These are phyloP conservation scores for Trissolcus brochymenae DNA, from an alignment of 2,888 invertebrate genomes.

Conservation along the genomic window DNA sequence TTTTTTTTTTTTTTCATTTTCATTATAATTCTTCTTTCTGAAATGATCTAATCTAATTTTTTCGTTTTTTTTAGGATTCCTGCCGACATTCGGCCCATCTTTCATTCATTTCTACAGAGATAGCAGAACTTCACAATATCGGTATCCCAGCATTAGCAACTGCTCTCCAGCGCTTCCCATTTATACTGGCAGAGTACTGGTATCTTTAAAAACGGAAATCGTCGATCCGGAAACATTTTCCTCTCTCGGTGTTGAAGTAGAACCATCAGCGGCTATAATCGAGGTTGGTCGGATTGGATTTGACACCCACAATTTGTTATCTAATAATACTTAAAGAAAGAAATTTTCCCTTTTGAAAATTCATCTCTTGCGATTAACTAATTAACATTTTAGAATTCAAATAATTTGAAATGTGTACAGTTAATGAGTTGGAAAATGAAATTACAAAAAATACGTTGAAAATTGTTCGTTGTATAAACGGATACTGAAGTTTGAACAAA, in stretches of 20 bases:
- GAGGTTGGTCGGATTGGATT: slow-evolving; percentile 74
- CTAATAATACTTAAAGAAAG: neutral
- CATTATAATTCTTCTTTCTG: no score
- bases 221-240: slow-evolving; percentile 77
- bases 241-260: slow-evolving; percentile 76
- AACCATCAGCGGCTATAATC: slow-evolving; percentile 76
- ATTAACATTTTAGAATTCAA: neutral
- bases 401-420: neutral
- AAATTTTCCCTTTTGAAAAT: neutral
- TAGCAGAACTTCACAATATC: slow-evolving; percentile 76
- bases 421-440: neutral
- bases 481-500: slow-evolving; percentile 7
- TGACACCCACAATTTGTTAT: slow-evolving; percentile 20
- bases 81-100: slow-evolving; percentile 90
- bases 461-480: no score
- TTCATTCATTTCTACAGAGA: slow-evolving; percentile 87
- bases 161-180: slow-evolving; percentile 67
- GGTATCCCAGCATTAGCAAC: slow-evolving; percentile 58
- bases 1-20: no score
- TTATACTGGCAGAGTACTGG: slow-evolving; percentile 84
- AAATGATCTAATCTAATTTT: neutral
- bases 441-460: neutral
- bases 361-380: neutral
- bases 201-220: slow-evolving; percentile 85
- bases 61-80: slow-evolving; percentile 81